phyloP scores from a whole-genome alignment of 2,113 vertebrate species.

The Columbina picui region DNA sequence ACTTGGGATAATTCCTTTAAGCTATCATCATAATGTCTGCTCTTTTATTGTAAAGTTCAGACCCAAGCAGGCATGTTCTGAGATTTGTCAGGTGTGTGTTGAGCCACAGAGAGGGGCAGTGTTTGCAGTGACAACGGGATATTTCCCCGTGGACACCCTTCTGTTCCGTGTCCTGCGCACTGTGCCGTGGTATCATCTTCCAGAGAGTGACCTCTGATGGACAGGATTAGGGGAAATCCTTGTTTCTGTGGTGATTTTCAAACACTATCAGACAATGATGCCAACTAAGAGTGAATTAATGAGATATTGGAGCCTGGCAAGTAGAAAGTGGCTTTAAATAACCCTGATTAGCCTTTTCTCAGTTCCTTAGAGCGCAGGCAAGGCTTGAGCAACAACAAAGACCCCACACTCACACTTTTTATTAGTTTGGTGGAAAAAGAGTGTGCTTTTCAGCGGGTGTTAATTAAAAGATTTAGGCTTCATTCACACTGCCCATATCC shows the following conservation, averaged over 20 bases:
- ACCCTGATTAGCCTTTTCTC: slow-evolving; percentile 85
- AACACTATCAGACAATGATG: slow-evolving; percentile 88
- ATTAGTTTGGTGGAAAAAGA: slow-evolving; percentile 90
- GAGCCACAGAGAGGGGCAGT: neutral
- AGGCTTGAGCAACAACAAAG: slow-evolving; percentile 80
- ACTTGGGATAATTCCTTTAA: neutral
- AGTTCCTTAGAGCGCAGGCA: slow-evolving; percentile 64
- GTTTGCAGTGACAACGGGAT: neutral
- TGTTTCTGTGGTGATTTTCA: slow-evolving; percentile 91
- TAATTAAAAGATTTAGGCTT: slow-evolving; percentile 93
- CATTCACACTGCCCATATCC: slow-evolving; percentile 80
- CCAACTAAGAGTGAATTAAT: slow-evolving; percentile 89
- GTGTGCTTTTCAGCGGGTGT: slow-evolving; percentile 89
- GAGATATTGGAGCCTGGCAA: slow-evolving; percentile 83
- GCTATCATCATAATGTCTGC: neutral
- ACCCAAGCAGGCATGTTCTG: neutral
- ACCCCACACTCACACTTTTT: slow-evolving; percentile 85
- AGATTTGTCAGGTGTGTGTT: neutral
- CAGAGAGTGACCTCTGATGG: slow-evolving; percentile 88
- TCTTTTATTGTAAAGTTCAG: neutral
- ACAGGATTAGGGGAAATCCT: slow-evolving; percentile 91
- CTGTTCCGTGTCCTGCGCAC: neutral
- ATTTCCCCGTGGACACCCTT: neutral
- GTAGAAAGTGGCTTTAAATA: slow-evolving; percentile 84
- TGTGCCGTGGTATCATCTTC: slow-evolving; percentile 72